These are phyloP conservation scores for Nettapus auritus DNA, from an alignment of 2,113 vertebrate genomes.

Conservation along the genomic window DNA sequence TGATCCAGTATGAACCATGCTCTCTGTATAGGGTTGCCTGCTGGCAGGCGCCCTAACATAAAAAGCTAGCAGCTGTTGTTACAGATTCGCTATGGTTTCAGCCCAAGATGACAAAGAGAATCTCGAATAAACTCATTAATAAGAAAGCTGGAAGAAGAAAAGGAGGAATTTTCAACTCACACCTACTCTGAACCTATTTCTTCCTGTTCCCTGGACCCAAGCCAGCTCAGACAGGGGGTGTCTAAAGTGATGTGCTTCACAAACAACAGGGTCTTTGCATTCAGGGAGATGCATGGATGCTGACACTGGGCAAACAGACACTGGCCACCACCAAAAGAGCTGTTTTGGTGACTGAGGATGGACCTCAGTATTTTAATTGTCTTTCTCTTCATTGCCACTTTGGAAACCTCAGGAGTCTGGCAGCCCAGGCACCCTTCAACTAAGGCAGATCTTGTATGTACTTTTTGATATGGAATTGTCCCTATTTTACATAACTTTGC, in stretches of 20 bases:
- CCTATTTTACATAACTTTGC: background rate
- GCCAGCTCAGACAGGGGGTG: background rate
- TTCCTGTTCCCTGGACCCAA: background rate
- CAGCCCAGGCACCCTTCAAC: background rate
- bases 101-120: background rate
- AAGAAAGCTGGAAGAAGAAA: background rate
- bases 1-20: background rate
- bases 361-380: background rate
- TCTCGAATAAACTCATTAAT: background rate
- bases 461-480: background rate
- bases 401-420: background rate
- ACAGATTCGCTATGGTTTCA: background rate
- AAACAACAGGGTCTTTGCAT: background rate
- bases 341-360: background rate
- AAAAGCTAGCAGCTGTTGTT: background rate
- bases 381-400: background rate
- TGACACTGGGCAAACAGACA: background rate
- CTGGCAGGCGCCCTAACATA: background rate
- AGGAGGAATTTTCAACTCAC: background rate
- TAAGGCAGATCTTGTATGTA: background rate
- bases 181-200: background rate
- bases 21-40: background rate
- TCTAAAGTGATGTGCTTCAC: accelerated
- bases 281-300: background rate
- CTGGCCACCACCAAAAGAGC: background rate